Base-by-base conservation (phyloP, 1,140 invertebrate species). In the Aphis gossypii region DNA sequence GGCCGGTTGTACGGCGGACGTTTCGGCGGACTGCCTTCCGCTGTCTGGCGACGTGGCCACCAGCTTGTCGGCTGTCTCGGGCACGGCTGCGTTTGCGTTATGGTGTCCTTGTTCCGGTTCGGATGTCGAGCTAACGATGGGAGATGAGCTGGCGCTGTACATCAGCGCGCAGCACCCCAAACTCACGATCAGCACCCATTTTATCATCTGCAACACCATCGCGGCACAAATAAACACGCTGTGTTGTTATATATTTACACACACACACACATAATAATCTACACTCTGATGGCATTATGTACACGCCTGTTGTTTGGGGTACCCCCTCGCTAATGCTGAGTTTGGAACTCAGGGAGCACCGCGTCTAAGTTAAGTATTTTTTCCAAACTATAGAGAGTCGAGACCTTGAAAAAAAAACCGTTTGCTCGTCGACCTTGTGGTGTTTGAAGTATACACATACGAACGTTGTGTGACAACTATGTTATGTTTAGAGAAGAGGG, bases 151-250 rank as follows among this genome's bases (percentile, higher is more conserved):
- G 44, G 94, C 90, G 25, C 76, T 68, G 68, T 92, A 92, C 46
- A 94, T 92, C 21, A 94, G 90, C 30, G 94, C 94, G 90, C 90
- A 92, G 84, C 90, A 94, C 7, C 51, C 94, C 82, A 94, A 8
- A 56, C 87, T 94, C 41, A 94, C 83, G 46, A 94, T 91, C 48
- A 94, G 68, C n/a, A 93, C 44, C 90, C 94, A 94, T 87, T 94
- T 94, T 38, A 92, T 94, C 94, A 94, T 94, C 94, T 94, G 94
- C 0, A 94, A 94, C 38, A 89, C 35, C n/a, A 48, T 30, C 86
- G 44, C 86, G 44, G 25, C 44, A 38, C 21, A 44, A 44, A 44
- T 84, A 25, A 38, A 41, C 83, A 44, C 41, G 41, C 38, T 84
- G 38, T 41, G 60, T n/a, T 30, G 60, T n/a, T 68, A 68, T 68